These are phyloP conservation scores for Balearica regulorum DNA, from an alignment of 2,797 vertebrate species.

Conservation along the genomic window DNA sequence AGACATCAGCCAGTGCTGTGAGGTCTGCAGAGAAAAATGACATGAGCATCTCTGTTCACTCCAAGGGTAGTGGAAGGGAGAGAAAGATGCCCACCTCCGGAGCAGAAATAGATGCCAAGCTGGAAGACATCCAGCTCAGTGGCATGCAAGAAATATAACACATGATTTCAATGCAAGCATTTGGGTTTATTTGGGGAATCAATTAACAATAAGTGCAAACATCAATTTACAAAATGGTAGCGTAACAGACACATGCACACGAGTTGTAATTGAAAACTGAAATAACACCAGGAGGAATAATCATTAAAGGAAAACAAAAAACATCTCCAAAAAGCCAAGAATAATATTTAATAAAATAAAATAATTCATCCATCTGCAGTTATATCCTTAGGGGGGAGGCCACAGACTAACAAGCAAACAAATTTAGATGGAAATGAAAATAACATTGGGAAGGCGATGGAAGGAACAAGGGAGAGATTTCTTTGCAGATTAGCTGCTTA, in stretches of 20 bases:
- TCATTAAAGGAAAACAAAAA: conserved; percentile 62
- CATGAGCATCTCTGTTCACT: neutral
- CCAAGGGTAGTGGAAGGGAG: conserved; percentile 11
- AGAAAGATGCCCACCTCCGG: neutral
- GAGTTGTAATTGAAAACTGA: conserved; percentile 74
- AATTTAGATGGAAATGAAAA: conserved; percentile 65
- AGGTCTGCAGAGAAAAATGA: neutral
- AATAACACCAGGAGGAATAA: conserved; percentile 74
- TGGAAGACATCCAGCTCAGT: conserved; percentile 61
- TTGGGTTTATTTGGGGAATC: conserved; percentile 68
- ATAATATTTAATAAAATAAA: conserved; percentile 76
- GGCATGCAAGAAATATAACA: conserved; percentile 63
- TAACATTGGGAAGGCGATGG: neutral
- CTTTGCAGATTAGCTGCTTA: conserved; percentile 66
- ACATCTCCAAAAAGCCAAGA: conserved; percentile 66
- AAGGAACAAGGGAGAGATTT: conserved; percentile 9
- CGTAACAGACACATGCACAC: conserved; percentile 53
- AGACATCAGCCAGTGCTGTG: neutral
- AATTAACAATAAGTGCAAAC: conserved; percentile 71
- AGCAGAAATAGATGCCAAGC: conserved; percentile 17
- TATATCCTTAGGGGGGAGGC: conserved; percentile 54
- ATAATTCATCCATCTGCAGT: conserved; percentile 71
- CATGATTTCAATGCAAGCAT: conserved; percentile 62
- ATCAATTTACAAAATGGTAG: conserved; percentile 73
- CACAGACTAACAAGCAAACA: conserved; percentile 65